Base-by-base conservation (phyloP, 2,113 vertebrate species). In the Nymphicus hollandicus region DNA sequence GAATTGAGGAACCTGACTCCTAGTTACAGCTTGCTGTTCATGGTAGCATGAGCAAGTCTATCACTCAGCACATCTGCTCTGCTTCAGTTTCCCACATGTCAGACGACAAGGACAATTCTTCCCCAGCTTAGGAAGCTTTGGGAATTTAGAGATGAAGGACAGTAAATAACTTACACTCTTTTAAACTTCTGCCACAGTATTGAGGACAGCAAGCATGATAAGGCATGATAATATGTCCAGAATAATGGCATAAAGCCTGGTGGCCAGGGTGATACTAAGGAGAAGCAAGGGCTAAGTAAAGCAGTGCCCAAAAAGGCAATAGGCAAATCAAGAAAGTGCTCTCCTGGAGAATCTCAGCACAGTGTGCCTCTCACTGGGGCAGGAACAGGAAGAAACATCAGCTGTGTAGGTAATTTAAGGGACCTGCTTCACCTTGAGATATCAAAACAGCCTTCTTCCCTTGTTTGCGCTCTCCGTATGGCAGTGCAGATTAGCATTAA, bases 31-130 rank as follows among this genome's bases (percentile, higher is more conserved):
- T 86, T 78, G 65, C 76, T 72, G 76, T 41, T 91, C 89, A 28
- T 31, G 76, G 65, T 19, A 83, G 81, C 0, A 1, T 68, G 81
- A 88, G 71, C 85, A 61, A 64, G 43, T 15, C 81, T 66, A 5
- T 61, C 88, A 60, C 68, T 47, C 56, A 44, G 60, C 71, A 73
- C 89, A 82, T 93, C 93, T 83, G 82, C 93, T 91, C 82, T 1
- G 4, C 74, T 89, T 53, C 78, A 49, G 69, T 58, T 77, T 94
- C 85, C 91, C 76, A 84, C 69, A 11, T 81, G 72, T 35, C 85
- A 88, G 46, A 56, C 63, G 43, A 56, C 63, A n/a, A 77, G 76
- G 89, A 80, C 58, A 70, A 11, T 72, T 47, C 55, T 31, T 64
- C 9, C 77, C 29, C 83, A 61, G 47, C 61, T 65, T 49, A 6